These are phyloP conservation scores for Loriculus beryllinus DNA, from an alignment of 2,797 vertebrate species.

Conservation along the genomic window DNA sequence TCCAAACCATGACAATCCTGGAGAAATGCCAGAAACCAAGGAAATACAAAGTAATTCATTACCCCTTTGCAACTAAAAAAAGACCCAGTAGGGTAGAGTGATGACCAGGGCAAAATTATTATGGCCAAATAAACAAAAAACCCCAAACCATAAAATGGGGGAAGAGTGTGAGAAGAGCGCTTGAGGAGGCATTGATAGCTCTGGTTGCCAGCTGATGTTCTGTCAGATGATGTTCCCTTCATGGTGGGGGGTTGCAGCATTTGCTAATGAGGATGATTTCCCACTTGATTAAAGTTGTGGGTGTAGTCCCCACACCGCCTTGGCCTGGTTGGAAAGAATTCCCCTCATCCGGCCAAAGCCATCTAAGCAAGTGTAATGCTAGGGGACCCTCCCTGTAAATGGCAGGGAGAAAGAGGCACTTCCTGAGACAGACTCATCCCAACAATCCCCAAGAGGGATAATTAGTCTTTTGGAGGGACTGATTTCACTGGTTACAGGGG, in stretches of 20 bases:
- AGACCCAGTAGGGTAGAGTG: rapidly evolving
- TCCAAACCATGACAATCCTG: neutral
- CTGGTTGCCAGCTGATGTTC: rapidly evolving
- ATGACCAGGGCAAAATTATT: neutral
- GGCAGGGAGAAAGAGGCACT: neutral
- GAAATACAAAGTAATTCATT: neutral
- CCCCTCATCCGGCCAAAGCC: neutral
- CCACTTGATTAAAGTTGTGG: neutral
- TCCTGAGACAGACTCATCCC: neutral
- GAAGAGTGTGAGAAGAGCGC: rapidly evolving
- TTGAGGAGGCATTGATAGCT: neutral
- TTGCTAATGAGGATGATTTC: neutral
- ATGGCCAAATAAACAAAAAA: neutral
- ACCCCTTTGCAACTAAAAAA: neutral
- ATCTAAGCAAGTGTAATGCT: neutral
- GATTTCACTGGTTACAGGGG: neutral
- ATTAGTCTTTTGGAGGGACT: neutral
- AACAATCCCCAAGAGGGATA: neutral
- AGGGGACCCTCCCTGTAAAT: neutral
- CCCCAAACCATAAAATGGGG: neutral
- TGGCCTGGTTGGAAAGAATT: neutral
- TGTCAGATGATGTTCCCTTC: neutral
- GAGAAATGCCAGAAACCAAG: neutral
- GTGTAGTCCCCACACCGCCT: neutral
- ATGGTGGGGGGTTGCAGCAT: neutral